These are phyloP conservation scores for Trachelus tabidus DNA, from an alignment of 2,888 invertebrate genomes.

Conservation along the genomic window DNA sequence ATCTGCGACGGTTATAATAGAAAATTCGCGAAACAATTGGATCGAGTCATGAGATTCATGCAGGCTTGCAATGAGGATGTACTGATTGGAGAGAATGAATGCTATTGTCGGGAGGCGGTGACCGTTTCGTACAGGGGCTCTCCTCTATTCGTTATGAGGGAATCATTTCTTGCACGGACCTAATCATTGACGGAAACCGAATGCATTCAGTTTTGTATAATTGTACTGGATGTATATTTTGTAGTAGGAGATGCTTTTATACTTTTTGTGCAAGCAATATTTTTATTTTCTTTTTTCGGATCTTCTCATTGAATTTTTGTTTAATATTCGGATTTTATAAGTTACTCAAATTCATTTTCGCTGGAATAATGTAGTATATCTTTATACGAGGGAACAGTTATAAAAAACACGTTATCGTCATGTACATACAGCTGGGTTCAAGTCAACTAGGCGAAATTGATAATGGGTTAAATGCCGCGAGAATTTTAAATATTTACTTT, in stretches of 20 bases:
- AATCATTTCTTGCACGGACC: not conserved
- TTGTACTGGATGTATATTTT: not conserved
- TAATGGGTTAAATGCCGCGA: no score
- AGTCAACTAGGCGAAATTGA: no score
- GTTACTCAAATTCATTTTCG: not conserved
- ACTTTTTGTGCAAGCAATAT: not conserved
- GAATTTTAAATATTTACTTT: no score
- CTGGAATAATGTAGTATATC: not conserved
- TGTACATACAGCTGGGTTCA: no score
- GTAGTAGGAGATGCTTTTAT: not conserved
- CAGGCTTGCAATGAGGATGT: conserved; percentile 60
- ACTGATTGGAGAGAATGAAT: conserved; percentile 62
- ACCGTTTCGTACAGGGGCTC: not conserved
- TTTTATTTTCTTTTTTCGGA: not conserved
- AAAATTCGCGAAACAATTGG: conserved; percentile 55
- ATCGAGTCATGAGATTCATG: conserved; percentile 54
- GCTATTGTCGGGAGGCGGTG: conserved; percentile 46
- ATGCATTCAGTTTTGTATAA: not conserved
- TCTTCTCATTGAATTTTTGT: not conserved
- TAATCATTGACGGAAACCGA: not conserved
- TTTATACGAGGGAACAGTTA: no score
- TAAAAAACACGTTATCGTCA: no score
- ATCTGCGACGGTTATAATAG: conserved; percentile 18
- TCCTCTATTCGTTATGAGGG: not conserved
- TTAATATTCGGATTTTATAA: not conserved